phyloP scores from a whole-genome alignment of 1,140 invertebrate species.

The Temnothorax longispinosus region DNA sequence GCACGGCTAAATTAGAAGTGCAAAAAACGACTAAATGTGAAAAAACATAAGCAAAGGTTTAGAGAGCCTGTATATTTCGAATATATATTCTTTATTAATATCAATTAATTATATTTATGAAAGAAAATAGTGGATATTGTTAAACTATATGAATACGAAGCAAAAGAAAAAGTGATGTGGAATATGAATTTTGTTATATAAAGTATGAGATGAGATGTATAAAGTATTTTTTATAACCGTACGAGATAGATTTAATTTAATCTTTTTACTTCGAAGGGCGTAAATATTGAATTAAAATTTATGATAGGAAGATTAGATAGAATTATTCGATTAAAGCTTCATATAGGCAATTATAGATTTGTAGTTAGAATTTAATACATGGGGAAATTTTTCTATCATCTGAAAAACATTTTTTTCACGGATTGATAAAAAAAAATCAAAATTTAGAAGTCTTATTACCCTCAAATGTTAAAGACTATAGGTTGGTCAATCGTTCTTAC shows the following conservation, averaged over 20 bases:
- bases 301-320: neutral
- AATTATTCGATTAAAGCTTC: neutral
- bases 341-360: neutral
- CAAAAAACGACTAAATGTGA: neutral
- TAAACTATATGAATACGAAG: neutral
- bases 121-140: neutral
- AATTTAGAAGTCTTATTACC: neutral
- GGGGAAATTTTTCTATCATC: neutral
- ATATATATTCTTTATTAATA: neutral
- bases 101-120: neutral
- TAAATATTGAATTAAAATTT: neutral
- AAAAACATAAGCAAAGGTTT: neutral
- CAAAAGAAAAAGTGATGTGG: neutral
- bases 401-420: neutral
- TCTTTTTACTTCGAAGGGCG: neutral
- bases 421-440: neutral
- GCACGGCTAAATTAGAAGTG: neutral
- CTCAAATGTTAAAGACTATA: slow-evolving; percentile 16
- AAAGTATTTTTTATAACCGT: neutral
- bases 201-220: neutral
- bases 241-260: neutral
- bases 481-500: slow-evolving; percentile 10
- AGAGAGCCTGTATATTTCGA: neutral
- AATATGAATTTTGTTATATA: neutral
- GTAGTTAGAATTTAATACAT: neutral